Evolutionary conservation across 2,113 vertebrate genomes (phyloP).

Genomic region (Thomomys bottae): DNA sequence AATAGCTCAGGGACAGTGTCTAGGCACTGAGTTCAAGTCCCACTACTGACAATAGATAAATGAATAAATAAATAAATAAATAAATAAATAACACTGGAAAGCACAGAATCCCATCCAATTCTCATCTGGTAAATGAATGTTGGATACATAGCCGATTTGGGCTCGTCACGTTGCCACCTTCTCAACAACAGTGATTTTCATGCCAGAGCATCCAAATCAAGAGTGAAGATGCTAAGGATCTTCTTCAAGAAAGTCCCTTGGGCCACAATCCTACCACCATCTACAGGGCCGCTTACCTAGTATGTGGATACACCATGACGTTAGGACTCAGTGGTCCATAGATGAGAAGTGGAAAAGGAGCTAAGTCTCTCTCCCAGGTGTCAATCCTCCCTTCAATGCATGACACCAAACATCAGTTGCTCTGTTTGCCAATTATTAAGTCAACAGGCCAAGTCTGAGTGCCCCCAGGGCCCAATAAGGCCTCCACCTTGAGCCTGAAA

Average conservation of each 20-base stretch:
- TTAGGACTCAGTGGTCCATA: neutral
- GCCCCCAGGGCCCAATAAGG: too few species aligned
- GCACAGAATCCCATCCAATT: neutral
- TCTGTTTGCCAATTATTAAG: neutral
- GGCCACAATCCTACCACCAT: rapidly evolving
- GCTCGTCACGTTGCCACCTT: neutral
- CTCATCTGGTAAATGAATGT: neutral
- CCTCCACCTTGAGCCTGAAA: neutral
- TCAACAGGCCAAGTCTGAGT: rapidly evolving
- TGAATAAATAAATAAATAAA: neutral
- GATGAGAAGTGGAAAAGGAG: neutral
- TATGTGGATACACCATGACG: too few species aligned
- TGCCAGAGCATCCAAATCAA: neutral
- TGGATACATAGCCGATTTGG: neutral
- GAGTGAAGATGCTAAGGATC: neutral
- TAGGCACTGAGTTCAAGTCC: too few species aligned
- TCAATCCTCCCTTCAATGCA: neutral
- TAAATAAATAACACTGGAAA: neutral
- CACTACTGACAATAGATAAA: too few species aligned
- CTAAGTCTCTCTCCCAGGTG: too few species aligned
- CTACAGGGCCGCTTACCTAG: rapidly evolving
- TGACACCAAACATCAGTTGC: neutral
- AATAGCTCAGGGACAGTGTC: too few species aligned
- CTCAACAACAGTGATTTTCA: neutral
- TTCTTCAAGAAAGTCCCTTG: neutral